Evolutionary conservation across 2,113 vertebrate genomes (phyloP), one percentile per base, ranked within the genome.

Genomic region (Cygnus buccinator): DNA sequence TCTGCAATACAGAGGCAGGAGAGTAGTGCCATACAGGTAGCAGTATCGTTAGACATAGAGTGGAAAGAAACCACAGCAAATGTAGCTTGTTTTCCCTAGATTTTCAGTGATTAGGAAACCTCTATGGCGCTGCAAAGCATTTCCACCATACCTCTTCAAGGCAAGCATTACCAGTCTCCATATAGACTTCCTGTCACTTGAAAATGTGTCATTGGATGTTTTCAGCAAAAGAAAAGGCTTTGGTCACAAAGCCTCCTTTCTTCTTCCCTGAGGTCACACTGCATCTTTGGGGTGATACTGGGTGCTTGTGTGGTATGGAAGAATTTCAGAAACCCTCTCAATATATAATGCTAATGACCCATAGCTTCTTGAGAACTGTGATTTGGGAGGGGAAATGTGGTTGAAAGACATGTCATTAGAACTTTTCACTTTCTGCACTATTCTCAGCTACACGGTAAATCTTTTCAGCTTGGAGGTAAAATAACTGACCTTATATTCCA

Each of bases 61-160:
- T 41, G 37, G 46, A 52, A 73, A 74, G 35, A 75, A 83, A 61
- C 18, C 13, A n/a, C 55, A 59, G 66, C 11, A 82, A 58, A 73
- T 4, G 11, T 1, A 70, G 14, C 14, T 91, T 4, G 8, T n/a
- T 89, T 67, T 77, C 67, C 9, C 14, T 23, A 11, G 31, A 10
- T 59, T 74, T 80, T 62, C 17, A 12, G 28, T 52, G 21, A 41
- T 26, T 54, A 17, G 33, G 46, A 74, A 83, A 58, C 10, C 23
- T 91, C 41, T 46, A 9, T 0, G 0, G 17, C 76, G 20, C 22
- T 3, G 0, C 11, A 20, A n/a, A n/a, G n/a, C 20, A 13, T 22
- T 82, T 85, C 67, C 22, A 44, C 39, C 12, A 21, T n/a, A 31
- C 28, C 5, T 0, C 18, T 80, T 21, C 10, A 55, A 55, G 52